Percentiles rank a stretch among this genome's conserved stretches.
phyloP scores from a whole-genome alignment of 2,888 invertebrate genomes.

The Eupithecia centaureata region DNA sequence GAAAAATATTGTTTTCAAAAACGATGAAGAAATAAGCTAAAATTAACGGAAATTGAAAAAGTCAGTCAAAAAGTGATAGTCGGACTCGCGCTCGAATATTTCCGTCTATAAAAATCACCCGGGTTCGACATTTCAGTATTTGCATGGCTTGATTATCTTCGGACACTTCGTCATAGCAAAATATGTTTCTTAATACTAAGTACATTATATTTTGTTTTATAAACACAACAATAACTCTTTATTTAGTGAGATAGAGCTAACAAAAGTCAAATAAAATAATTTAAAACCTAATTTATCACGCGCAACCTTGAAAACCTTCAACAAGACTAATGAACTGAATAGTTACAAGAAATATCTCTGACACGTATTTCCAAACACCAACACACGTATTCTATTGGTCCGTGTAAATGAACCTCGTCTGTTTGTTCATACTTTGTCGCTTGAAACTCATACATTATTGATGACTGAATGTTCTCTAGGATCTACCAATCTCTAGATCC shows the following conservation, averaged over 20 bases:
- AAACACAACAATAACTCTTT: neutral
- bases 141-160: no score
- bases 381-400: conserved; percentile 58
- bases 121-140: no score
- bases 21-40: neutral
- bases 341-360: neutral
- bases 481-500: conserved; percentile 12
- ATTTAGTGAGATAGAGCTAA: neutral
- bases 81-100: no score
- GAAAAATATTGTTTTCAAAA: conserved; percentile 8
- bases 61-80: no score
- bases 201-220: neutral
- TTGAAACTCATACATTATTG: conserved; percentile 78
- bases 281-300: neutral
- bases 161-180: neutral
- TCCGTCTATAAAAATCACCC: no score
- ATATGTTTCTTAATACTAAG: neutral
- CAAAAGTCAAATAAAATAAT: neutral
- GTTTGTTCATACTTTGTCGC: conserved; percentile 77
- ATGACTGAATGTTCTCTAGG: conserved; percentile 61
- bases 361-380: conserved; percentile 13
- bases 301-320: neutral
- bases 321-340: neutral
- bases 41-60: no score
- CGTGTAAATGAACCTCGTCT: conserved; percentile 71